Conservation (phyloP, 2,113 vertebrate species). For the Prietella phreatophila region DNA sequence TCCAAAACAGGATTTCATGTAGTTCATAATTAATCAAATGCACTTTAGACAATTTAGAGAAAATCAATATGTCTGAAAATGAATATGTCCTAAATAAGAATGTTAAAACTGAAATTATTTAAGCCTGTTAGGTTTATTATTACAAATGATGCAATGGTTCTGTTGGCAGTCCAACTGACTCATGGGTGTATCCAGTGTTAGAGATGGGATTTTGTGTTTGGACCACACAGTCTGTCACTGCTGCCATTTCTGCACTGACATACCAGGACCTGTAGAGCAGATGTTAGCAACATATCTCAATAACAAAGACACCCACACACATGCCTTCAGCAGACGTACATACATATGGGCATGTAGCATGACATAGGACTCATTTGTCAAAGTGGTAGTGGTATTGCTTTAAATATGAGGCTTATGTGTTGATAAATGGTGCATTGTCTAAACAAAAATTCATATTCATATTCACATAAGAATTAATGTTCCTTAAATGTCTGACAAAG, state of each 20-base stretch:
- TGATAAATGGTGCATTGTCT: not conserved
- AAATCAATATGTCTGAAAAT: not conserved
- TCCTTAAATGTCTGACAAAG: not conserved
- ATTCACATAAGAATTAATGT: not conserved
- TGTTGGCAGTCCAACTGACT: conserved; percentile 1
- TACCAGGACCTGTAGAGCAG: conserved; percentile 41
- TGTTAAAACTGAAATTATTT: conserved; percentile 9
- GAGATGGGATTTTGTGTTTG: conserved; percentile 20
- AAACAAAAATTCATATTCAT: not conserved
- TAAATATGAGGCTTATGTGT: not conserved
- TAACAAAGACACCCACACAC: conserved; percentile 11
- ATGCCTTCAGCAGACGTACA: not conserved
- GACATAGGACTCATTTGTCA: not conserved
- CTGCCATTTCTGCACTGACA: conserved; percentile 25
- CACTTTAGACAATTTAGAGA: not conserved
- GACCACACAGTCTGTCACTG: conserved; percentile 42
- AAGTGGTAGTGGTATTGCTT: not conserved
- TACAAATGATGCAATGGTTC: conserved; percentile 15
- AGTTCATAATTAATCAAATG: not conserved
- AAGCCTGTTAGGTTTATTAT: conserved; percentile 21
- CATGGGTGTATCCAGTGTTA: conserved; percentile 20
- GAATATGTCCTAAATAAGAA: not conserved
- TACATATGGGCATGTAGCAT: not conserved
- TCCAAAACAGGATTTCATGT: not conserved
- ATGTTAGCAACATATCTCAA: conserved; percentile 38